Base-by-base conservation (phyloP, 2,888 invertebrate species). In the Pharmacophagus antenor region DNA sequence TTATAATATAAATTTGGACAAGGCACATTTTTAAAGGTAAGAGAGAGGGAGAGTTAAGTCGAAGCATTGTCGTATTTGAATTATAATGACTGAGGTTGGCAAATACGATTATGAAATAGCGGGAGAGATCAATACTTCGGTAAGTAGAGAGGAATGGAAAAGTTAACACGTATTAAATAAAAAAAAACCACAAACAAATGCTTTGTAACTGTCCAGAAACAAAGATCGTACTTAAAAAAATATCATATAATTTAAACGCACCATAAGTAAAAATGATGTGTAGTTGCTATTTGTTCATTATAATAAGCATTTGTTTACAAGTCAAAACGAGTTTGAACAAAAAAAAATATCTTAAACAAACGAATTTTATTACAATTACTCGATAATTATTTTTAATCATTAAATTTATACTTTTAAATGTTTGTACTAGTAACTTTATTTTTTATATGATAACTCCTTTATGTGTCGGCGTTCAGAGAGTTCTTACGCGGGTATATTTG, bases 391-490 rank as follows among this genome's bases (percentile, higher is more conserved):
- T 10, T 27, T 27, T 1, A 27, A 27, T 6, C 10, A 27, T 8
- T 1, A 27, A 6, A 6, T 27, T 1, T 42, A 41, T 42, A 17
- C 4, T 31, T 59, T 67, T 53, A 57, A 63, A 44, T 2, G 5
- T 58, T 58, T 52, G 52, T 58, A 58, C 37, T 51, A 58, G 46
- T 22, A 15, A 17, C 17, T 25, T 53, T 0, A 12, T 12, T n/a
- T 20, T 22, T 18, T 21, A 21, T 20, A 1, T 37, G n/a, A 4
- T n/a, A 37, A 37, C n/a, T 15, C 37, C n/a, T 37, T 31, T 31
- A 12, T 31, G 4, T n/a, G n/a, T 5, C n/a, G 5, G n/a, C 37
- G n/a, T 15, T 37, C n/a, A n/a, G 37, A 37, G n/a, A 37, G n/a
- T n/a, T 37, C n/a, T 37, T n/a, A n/a, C 7, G 17, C n/a, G n/a